Evolutionary conservation across 2,888 invertebrate genomes (phyloP).

Genomic region (Melinaea marsaeus): DNA sequence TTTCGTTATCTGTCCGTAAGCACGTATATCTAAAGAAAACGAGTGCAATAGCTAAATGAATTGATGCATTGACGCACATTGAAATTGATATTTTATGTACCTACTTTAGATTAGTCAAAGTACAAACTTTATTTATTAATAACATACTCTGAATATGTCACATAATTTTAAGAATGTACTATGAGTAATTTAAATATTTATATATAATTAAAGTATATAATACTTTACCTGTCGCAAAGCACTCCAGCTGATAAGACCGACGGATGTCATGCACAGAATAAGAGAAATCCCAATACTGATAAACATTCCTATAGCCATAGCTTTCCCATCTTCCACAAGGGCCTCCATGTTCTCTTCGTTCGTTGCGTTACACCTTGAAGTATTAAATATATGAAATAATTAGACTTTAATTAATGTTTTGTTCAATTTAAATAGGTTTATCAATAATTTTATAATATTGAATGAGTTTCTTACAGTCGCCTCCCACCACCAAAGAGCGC

Average conservation of each 20-base stretch:
- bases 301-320: constrained; percentile 73
- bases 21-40: too few relatives aligned
- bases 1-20: too few relatives aligned
- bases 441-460: not conserved
- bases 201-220: not conserved
- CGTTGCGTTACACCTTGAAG: constrained; percentile 63
- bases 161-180: too few relatives aligned
- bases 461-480: constrained; percentile 50
- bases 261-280: constrained; percentile 64
- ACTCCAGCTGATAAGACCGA: constrained; percentile 78
- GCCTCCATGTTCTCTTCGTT: constrained; percentile 72
- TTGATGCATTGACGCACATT: too few relatives aligned
- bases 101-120: too few relatives aligned
- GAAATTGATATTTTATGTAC: too few relatives aligned
- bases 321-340: constrained; percentile 72
- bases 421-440: too few relatives aligned
- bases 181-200: too few relatives aligned
- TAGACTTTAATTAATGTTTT: too few relatives aligned
- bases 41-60: too few relatives aligned
- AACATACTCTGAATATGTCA: too few relatives aligned
- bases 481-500: constrained; percentile 59
- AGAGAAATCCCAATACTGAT: constrained; percentile 53
- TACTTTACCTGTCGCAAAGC: constrained; percentile 71
- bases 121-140: too few relatives aligned
- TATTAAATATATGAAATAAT: not conserved